A percentile compares a stretch with the other conserved stretches of the same genome.
Evolutionary conservation across 2,113 vertebrate species (phyloP).

Genomic region (Gorilla gorilla): DNA sequence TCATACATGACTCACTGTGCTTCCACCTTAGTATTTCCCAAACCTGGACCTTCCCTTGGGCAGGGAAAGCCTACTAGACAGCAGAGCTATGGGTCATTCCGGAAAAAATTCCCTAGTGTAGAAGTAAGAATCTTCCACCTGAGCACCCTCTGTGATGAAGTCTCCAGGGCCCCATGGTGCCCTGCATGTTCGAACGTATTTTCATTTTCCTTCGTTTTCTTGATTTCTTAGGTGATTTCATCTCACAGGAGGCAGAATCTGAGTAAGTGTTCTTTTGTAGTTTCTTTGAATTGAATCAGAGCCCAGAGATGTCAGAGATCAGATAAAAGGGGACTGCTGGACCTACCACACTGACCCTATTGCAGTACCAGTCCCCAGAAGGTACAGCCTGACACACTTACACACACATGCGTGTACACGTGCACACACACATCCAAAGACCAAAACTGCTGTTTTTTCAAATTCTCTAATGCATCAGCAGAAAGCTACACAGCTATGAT

Average conservation of each 20-base stretch:
- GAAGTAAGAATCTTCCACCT: not conserved
- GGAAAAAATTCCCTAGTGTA: not conserved
- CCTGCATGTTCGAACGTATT: not conserved
- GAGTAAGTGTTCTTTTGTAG: not conserved
- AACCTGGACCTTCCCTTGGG: not conserved
- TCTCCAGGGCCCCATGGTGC: not conserved
- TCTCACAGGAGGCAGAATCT: not conserved
- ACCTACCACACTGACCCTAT: not conserved
- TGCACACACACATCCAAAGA: not conserved
- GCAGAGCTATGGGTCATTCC: not conserved
- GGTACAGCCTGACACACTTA: not conserved
- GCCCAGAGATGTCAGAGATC: not conserved
- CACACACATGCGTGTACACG: accelerated
- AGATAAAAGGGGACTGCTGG: not conserved
- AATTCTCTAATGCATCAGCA: conserved; percentile 17
- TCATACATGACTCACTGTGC: not conserved
- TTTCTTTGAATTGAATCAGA: conserved; percentile 10
- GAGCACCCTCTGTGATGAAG: not conserved
- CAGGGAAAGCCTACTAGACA: not conserved
- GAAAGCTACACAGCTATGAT: not conserved
- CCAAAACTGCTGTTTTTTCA: not conserved
- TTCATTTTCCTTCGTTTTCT: not conserved
- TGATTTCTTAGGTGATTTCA: not conserved
- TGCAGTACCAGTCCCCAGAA: not conserved
- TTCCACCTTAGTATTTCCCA: not conserved